phyloP scores from a whole-genome alignment of 2,888 invertebrate genomes.

The Thysanoteuthis rhombus region DNA sequence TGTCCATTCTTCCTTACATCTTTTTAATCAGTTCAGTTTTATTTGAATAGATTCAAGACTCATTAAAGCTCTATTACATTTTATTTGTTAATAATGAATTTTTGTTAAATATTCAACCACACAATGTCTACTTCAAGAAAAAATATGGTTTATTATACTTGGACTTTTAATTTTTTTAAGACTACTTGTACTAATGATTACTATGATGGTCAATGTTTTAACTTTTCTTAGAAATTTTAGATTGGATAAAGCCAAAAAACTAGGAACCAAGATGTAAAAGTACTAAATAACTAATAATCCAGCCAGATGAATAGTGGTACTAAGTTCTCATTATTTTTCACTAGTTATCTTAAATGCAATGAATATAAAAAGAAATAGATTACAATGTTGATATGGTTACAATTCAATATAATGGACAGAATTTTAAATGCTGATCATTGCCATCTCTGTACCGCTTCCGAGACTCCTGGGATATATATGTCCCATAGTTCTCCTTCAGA shows the following conservation, averaged over 20 bases:
- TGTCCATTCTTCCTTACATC: not conserved
- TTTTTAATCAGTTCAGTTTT: no score
- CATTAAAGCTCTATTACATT: no score
- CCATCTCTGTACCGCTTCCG: not conserved
- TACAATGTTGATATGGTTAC: not conserved
- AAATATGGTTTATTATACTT: not conserved
- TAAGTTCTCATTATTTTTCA: not conserved
- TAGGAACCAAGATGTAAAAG: no score
- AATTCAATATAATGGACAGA: conserved; percentile 12
- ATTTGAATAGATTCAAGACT: no score
- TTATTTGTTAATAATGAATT: no score
- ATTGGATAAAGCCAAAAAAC: not conserved
- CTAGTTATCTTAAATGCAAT: not conserved
- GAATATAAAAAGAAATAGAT: not conserved
- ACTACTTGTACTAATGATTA: not conserved
- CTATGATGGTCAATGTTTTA: not conserved
- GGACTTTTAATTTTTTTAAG: not conserved
- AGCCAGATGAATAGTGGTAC: no score
- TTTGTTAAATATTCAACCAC: not conserved
- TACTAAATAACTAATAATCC: not conserved
- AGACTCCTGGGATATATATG: no score
- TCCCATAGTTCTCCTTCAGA: no score
- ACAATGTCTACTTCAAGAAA: not conserved
- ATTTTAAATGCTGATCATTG: not conserved
- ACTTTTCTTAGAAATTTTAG: not conserved